Base-by-base conservation (phyloP, 2,797 vertebrate genomes). In the Enteromius argenteus region DNA sequence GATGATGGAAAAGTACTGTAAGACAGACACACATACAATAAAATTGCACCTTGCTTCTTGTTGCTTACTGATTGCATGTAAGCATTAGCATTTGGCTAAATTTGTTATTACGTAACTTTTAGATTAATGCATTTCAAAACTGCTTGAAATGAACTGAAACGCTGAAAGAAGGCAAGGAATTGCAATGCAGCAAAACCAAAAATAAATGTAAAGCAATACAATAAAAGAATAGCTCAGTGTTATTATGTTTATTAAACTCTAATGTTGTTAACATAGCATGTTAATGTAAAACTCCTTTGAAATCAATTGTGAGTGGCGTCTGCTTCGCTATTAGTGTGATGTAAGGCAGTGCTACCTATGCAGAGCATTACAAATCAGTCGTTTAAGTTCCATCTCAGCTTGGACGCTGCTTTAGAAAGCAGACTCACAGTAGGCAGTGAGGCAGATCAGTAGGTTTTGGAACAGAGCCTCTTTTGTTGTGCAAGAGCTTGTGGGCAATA, bases 381-480 rank as follows among this genome's bases (percentile, higher is more conserved):
- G 35, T 30, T 64, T 10, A 68, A n/a, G 66, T 35, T 67, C 35
- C 19, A 23, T 58, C 53, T 76, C 35, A 17, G 53, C 21, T 75
- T 56, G 49, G 30, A 75, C 37, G 21, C 53, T 58, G 51, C 53
- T 58, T 58, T 23, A 76, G 51, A 58, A 76, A 76, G 44, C 32
- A 76, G 32, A 17, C 5, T 76, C 51, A 23, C 32, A 56, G 49
- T 58, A 39, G 51, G 74, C 74, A 76, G 35, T 27, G 53, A 42
- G 7, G 53, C 53, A 76, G 74, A 53, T 42, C 74, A 60, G 35
- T 76, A 58, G 74, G 74, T 76, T 60, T 76, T 76, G 74, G 74
- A 76, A 60, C 74, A 3, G 51, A 60, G 74, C 74, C 74, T 60
- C 74, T 60, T 76, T 76, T 60, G 74, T 76, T 76, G 74, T 76